Evolutionary conservation across 2,113 vertebrate genomes (phyloP).

Genomic region (Burhinus oedicnemus): DNA sequence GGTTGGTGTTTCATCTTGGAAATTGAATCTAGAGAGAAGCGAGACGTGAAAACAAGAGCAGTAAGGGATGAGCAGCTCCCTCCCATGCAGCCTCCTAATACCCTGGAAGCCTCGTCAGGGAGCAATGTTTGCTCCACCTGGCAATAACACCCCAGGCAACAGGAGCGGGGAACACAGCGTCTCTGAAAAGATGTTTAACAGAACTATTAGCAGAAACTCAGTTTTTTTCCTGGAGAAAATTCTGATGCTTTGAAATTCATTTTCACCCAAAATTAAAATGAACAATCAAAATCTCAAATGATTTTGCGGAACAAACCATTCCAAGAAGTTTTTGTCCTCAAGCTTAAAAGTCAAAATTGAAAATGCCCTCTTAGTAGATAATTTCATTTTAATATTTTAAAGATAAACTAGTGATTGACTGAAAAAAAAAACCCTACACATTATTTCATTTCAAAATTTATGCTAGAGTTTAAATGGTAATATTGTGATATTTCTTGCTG

Average conservation of each 20-base stretch:
- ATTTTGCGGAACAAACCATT: neutral
- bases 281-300: neutral
- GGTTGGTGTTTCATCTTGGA: constrained; percentile 92
- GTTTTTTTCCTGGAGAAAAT: neutral
- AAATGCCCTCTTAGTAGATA: neutral
- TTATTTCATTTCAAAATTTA: neutral
- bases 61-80: neutral
- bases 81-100: neutral
- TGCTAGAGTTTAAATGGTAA: neutral
- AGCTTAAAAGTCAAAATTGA: neutral
- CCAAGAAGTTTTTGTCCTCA: neutral
- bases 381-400: neutral
- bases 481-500: neutral
- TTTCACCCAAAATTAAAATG: neutral
- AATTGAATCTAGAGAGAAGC: constrained; percentile 87
- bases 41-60: neutral
- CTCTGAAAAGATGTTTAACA: neutral
- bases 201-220: neutral
- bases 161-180: fast-evolving
- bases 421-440: neutral
- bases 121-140: neutral
- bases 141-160: neutral
- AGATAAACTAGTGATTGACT: neutral
- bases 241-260: neutral
- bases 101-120: neutral